These are phyloP conservation scores for Heliconius eleuchia DNA, from an alignment of 1,140 invertebrate genomes.

Conservation along the genomic window DNA sequence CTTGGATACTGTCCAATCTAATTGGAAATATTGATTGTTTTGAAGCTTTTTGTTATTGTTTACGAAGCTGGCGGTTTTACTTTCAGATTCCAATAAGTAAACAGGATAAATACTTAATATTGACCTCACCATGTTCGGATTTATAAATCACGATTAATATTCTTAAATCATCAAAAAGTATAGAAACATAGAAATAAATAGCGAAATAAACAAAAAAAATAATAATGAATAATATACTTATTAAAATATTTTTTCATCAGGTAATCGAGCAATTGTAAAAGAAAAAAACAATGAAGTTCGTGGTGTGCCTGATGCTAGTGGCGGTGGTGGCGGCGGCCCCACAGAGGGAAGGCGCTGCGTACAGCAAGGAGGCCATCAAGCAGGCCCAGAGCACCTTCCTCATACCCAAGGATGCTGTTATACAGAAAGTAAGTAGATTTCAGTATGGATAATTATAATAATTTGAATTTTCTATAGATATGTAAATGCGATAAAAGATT, in stretches of 20 bases:
- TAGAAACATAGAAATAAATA: too few relatives aligned
- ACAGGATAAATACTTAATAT: too few relatives aligned
- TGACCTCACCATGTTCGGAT: too few relatives aligned
- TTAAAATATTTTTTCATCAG: background rate
- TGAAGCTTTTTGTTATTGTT: background rate
- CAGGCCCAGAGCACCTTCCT: conserved; percentile 91
- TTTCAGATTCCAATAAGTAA: background rate
- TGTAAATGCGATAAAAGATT: too few relatives aligned
- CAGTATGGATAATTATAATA: background rate
- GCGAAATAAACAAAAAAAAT: background rate
- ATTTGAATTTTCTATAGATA: background rate
- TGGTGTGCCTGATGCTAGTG: conserved; percentile 75
- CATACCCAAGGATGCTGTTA: conserved; percentile 92
- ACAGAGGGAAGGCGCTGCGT: conserved; percentile 89
- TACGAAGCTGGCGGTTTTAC: background rate
- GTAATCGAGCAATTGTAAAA: conserved; percentile 3
- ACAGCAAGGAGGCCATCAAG: conserved; percentile 92
- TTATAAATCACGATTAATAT: too few relatives aligned
- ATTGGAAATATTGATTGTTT: background rate
- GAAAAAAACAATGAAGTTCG: conserved; percentile 60
- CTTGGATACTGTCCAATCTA: background rate
- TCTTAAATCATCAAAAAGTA: too few relatives aligned
- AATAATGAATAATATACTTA: background rate
- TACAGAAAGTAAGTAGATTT: conserved; percentile 84
- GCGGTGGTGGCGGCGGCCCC: conserved; percentile 82